Percentiles rank a stretch among this genome's conserved stretches.
phyloP scores from a whole-genome alignment of 2,888 invertebrate genomes.

The Diabrotica balteata region DNA sequence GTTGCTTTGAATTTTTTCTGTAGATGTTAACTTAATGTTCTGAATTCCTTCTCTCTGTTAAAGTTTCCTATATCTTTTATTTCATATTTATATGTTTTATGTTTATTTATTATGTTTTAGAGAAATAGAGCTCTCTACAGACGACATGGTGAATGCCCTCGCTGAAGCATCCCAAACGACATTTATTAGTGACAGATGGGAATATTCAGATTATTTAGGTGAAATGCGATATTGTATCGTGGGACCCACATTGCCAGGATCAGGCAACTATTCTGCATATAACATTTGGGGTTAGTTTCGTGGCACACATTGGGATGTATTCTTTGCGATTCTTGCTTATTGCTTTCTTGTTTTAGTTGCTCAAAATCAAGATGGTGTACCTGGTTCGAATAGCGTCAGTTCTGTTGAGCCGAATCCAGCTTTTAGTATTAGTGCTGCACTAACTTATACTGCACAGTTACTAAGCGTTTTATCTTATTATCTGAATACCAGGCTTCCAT shows the following conservation, averaged over 20 bases:
- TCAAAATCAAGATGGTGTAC: conserved; percentile 64
- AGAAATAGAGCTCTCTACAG: conserved; percentile 40
- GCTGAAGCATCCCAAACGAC: conserved; percentile 81
- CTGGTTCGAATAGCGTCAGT: conserved; percentile 62
- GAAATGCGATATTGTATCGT: conserved; percentile 80
- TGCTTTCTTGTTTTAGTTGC: conserved; percentile 58
- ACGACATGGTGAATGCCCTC: conserved; percentile 54
- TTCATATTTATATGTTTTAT: no score
- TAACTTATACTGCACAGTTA: conserved; percentile 87
- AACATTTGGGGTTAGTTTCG: conserved; percentile 73
- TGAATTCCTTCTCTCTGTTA: no score
- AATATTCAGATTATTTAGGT: conserved; percentile 72
- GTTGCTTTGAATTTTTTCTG: no score
- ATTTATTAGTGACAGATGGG: conserved; percentile 70
- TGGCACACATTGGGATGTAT: background rate
- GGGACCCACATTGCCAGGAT: conserved; percentile 82
- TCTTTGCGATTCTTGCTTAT: background rate
- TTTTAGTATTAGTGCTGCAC: conserved; percentile 79
- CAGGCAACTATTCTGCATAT: conserved; percentile 84
- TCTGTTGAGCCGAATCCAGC: conserved; percentile 72
- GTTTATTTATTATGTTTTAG: conserved; percentile 27
- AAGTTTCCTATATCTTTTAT: no score
- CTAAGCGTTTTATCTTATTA: conserved; percentile 82
- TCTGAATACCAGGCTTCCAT: conserved; percentile 82
- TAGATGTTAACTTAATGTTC: no score